Evolutionary conservation across 2,797 vertebrate genomes (phyloP).

Genomic region (Lerista edwardsae): DNA sequence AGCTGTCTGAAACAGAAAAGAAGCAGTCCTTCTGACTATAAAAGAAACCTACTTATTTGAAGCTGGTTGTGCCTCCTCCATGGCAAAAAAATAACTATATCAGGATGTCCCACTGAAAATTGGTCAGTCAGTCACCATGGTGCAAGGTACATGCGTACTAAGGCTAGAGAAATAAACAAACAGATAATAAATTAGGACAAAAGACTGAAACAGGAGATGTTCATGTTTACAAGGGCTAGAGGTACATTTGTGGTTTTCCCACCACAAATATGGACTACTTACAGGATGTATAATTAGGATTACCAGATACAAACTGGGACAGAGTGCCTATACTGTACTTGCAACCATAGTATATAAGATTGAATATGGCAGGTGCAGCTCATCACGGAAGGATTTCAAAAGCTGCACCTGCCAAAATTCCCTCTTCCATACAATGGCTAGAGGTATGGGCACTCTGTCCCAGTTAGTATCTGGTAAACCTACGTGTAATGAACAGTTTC

Average conservation of each 20-base stretch:
- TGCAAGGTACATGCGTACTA: conserved; percentile 37
- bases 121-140: conserved; percentile 27
- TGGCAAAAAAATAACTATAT: conserved; percentile 19
- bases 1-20: conserved; percentile 50
- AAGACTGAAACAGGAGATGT: conserved; percentile 32
- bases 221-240: background rate
- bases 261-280: conserved; percentile 3
- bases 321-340: too few relatives aligned
- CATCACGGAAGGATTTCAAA: too few relatives aligned
- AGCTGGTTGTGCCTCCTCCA: conserved; percentile 45
- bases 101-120: conserved; percentile 40
- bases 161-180: conserved; percentile 24
- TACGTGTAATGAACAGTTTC: background rate
- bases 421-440: too few relatives aligned
- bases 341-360: too few relatives aligned
- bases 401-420: too few relatives aligned
- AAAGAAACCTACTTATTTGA: conserved; percentile 45
- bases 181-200: conserved; percentile 30
- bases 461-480: too few relatives aligned
- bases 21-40: conserved; percentile 48
- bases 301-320: too few relatives aligned
- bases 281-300: background rate
- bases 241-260: conserved; percentile 24
- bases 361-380: too few relatives aligned
- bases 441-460: too few relatives aligned